Evolutionary conservation across 2,113 vertebrate genomes (phyloP), one percentile per base, ranked within the genome.

Genomic region (Callocephalon fimbriatum): DNA sequence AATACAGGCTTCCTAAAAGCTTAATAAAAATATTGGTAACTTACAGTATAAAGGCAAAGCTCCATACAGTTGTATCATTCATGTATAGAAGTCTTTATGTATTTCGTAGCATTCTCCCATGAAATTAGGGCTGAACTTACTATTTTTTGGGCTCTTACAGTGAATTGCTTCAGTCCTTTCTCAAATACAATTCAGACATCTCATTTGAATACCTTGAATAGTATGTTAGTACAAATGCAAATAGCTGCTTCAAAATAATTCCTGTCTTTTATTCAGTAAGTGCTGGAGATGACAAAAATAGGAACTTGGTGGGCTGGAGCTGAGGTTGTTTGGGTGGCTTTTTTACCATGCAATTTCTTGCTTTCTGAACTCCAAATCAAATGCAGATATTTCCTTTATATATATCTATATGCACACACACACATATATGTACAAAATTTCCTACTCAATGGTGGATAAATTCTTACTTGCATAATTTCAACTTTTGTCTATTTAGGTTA

Each of bases 401-500:
- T 22, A 4, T 5, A 18, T 35, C 9, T 3, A 6, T 8, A 19
- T 35, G 15, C 56, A 10, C 32, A 23, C 56, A 58, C 21, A 58
- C 32, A n/a, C 15, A 35, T 58, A 15, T n/a, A 22, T 58, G 32
- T 58, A 15, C 32, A 58, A 62, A 21, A 45, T 35, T 53, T 38
- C 25, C 27, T 73, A 2, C 21, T 73, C 14, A 47, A 0, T 42
- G 17, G 6, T 86, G 7, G 25, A 32, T 17, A 47, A 17, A 38
- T 79, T 11, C 10, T 78, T 56, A 29, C n/a, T 22, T 48, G 15
- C 27, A 29, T 38, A 54, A 59, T 88, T 94, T 35, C 29, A 59
- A 0, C 12, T 67, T 73, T 14, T n/a, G 5, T 25, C 40, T 62
- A 0, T 70, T 84, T 32, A 25, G 4, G 3, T 48, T 65, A 73